Evolutionary conservation across 2,113 vertebrate species (phyloP).

Genomic region (Entelurus aequoreus): DNA sequence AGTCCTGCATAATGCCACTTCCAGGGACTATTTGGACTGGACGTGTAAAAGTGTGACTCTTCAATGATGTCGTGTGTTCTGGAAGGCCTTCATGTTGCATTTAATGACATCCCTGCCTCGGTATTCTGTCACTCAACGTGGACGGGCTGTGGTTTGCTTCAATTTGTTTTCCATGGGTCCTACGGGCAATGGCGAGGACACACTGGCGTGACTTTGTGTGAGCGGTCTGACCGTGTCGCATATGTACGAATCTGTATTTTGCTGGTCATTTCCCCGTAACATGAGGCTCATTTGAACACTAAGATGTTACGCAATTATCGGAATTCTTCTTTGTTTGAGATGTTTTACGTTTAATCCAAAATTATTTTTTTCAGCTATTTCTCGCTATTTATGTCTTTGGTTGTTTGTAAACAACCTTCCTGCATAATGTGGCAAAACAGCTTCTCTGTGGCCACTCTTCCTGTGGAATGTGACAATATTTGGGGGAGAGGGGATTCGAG

Average conservation of each 20-base stretch:
- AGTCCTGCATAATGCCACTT: neutral
- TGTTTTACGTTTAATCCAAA: too few species aligned
- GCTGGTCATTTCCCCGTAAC: neutral
- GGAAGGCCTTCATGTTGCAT: slow-evolving; percentile 22
- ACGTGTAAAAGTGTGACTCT: slow-evolving; percentile 20
- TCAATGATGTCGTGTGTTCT: slow-evolving; percentile 32
- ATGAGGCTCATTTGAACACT: neutral
- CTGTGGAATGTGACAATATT: too few species aligned
- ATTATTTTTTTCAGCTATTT: too few species aligned
- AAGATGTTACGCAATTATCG: neutral
- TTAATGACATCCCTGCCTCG: slow-evolving; percentile 8
- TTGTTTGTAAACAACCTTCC: too few species aligned
- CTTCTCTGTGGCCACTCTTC: too few species aligned
- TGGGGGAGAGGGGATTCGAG: too few species aligned
- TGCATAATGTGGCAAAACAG: too few species aligned
- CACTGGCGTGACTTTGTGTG: neutral
- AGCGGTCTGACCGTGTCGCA: neutral
- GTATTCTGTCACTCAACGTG: slow-evolving; percentile 1
- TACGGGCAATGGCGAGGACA: neutral
- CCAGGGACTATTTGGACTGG: neutral
- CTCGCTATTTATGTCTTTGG: too few species aligned
- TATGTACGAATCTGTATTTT: neutral
- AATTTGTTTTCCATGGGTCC: slow-evolving; percentile 1
- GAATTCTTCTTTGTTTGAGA: too few species aligned
- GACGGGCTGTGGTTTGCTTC: slow-evolving; percentile 4